Evolutionary conservation across 2,113 vertebrate genomes (phyloP), one percentile per base, ranked within the genome.

Genomic region (Calonectris borealis): DNA sequence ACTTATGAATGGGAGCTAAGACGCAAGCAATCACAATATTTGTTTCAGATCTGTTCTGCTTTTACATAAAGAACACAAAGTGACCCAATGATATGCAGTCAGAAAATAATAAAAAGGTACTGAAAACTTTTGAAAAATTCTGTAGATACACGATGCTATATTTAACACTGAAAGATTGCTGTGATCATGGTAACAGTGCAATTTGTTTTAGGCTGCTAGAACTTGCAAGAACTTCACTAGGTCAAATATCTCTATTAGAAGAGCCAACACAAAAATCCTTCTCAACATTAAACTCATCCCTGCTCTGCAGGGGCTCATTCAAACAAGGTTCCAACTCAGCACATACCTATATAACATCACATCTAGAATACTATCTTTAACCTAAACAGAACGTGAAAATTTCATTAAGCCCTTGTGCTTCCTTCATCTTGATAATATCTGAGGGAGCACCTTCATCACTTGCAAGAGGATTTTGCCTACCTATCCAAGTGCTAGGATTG

Each of bases 111-210:
- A 44, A 70, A 77, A 48, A 24, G 3, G 16, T 29, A 49, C 22
- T 58, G 2, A 62, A 89, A 83, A 49, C 1, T 10, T 49, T 48
- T 61, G 24, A 26, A 62, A 55, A 42, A 20, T 3, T 7, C 27
- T n/a, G 4, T 19, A 32, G 12, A 10, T 36, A 36, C 2, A 12
- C 0, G 0, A 16, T 42, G 44, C 8, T 77, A 2, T 24, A 64
- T 26, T 49, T 77, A 49, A 49, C 10, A 72, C 5, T 26, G 31
- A 40, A 68, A 54, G 2, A 6, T 15, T 62, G 6, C 6, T 77
- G 16, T 22, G 34, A 58, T n/a, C 24, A 54, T 24, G 38, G 15
- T 19, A 71, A 51, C 4, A 55, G 4, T 10, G 3, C 17, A 48
- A 29, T 17, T 27, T 17, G 36, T 40, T 72, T 86, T 42, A 20